Evolutionary conservation across 2,888 invertebrate species (phyloP).

Genomic region (Stratiomys singularior): DNA sequence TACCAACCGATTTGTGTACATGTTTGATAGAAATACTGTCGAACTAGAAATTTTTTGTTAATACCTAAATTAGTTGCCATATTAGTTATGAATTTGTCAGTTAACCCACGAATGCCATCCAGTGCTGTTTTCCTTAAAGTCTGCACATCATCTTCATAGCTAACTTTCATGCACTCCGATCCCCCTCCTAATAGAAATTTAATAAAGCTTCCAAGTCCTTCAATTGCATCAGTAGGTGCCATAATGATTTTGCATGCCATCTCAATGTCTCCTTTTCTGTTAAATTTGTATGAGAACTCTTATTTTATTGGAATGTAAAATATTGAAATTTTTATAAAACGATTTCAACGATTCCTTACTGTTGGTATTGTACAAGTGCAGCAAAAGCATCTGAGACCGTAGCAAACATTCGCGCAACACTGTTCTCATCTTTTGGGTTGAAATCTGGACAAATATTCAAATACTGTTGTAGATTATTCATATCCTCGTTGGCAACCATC

Average conservation of each 20-base stretch:
- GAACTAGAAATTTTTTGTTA: no score
- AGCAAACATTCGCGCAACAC: constrained; percentile 61
- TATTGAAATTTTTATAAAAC: no score
- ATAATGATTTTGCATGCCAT: constrained; percentile 2
- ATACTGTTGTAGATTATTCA: constrained; percentile 59
- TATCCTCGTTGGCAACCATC: constrained; percentile 57
- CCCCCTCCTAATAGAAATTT: constrained; percentile 51
- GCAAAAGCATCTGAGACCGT: constrained; percentile 60
- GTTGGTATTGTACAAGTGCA: constrained; percentile 59
- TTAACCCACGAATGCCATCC: no score
- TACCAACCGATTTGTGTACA: constrained; percentile 89
- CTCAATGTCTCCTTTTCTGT: constrained; percentile 37
- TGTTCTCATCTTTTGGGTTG: constrained; percentile 58
- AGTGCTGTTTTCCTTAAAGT: constrained; percentile 12
- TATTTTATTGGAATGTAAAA: not conserved
- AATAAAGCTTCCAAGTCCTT: constrained; percentile 57
- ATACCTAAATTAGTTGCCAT: no score
- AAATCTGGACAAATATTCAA: constrained; percentile 61
- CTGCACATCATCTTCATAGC: constrained; percentile 53
- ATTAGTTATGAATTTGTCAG: no score
- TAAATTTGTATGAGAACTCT: not conserved
- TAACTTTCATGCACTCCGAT: constrained; percentile 55
- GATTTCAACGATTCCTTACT: no score
- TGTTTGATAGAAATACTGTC: constrained; percentile 85
- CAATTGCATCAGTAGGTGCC: constrained; percentile 55